These are phyloP conservation scores for Drosophila quasianomalipes DNA, from an alignment of 2,888 invertebrate genomes.

Conservation along the genomic window DNA sequence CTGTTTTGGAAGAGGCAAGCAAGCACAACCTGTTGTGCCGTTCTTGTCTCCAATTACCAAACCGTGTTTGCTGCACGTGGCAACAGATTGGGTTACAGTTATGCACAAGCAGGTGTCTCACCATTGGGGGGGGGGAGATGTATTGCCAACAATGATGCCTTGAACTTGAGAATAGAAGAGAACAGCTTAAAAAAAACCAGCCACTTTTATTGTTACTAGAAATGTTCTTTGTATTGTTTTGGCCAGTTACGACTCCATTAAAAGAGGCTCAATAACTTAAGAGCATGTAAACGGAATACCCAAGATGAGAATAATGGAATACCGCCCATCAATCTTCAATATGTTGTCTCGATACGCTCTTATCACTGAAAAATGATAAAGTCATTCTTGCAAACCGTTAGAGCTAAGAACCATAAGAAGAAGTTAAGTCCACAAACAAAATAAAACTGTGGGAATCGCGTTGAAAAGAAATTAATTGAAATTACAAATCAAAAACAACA, in stretches of 20 bases:
- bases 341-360: conserved; percentile 11
- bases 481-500: conserved; percentile 48
- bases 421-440: neutral
- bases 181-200: conserved; percentile 2
- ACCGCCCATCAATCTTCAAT: conserved; percentile 1
- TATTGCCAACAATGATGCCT: conserved; percentile 25
- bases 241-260: conserved; percentile 21
- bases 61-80: conserved; percentile 61
- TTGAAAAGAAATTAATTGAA: conserved; percentile 52
- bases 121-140: neutral
- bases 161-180: conserved; percentile 57
- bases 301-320: neutral
- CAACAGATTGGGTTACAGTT: conserved; percentile 54
- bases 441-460: conserved; percentile 32
- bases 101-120: conserved; percentile 33
- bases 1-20: conserved; percentile 11
- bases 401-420: conserved; percentile 3
- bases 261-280: conserved; percentile 3
- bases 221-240: conserved; percentile 6
- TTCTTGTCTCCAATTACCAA: conserved; percentile 61
- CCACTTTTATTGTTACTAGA: conserved; percentile 45
- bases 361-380: conserved; percentile 5
- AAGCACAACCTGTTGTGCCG: conserved; percentile 56
- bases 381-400: conserved; percentile 30
- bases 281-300: conserved; percentile 9